Conservation (phyloP, 2,888 invertebrate genomes). For the Emmelina monodactyla region DNA sequence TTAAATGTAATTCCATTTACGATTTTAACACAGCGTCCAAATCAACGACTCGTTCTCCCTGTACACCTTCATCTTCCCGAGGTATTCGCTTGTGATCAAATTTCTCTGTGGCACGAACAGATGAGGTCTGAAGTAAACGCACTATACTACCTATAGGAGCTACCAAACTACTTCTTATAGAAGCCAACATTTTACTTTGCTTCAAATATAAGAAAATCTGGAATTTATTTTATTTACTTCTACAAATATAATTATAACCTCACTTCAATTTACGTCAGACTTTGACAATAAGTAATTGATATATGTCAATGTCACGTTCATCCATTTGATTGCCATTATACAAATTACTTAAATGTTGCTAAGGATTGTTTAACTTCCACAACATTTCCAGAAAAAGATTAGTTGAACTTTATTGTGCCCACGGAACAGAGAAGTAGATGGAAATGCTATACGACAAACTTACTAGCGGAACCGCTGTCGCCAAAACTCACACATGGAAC, state of each 20-base stretch:
- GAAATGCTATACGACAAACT: too few species aligned
- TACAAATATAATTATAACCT: conserved; percentile 9
- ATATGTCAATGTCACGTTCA: conserved; percentile 2
- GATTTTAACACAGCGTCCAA: conserved; percentile 70
- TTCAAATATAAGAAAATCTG: too few species aligned
- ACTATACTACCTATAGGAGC: conserved; percentile 24
- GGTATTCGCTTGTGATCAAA: conserved; percentile 55
- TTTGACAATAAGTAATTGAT: too few species aligned
- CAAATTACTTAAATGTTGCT: too few species aligned
- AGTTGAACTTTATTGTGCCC: too few species aligned
- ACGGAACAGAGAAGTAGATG: too few species aligned
- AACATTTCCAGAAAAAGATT: too few species aligned
- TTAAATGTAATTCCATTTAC: conserved; percentile 52
- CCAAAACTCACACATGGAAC: too few species aligned
- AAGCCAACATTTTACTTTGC: conserved; percentile 31
- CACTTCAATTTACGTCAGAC: background rate
- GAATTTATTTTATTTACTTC: background rate
- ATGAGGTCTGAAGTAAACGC: conserved; percentile 38
- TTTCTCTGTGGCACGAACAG: conserved; percentile 32
- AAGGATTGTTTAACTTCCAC: too few species aligned
- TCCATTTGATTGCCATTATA: too few species aligned
- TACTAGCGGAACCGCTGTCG: too few species aligned
- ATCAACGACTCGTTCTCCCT: conserved; percentile 76
- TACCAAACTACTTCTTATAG: conserved; percentile 30
- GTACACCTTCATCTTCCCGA: conserved; percentile 76